Percentiles rank a stretch among this genome's conserved stretches.
Conservation (phyloP, 2,888 invertebrate genomes). For the Trilocha varians region DNA sequence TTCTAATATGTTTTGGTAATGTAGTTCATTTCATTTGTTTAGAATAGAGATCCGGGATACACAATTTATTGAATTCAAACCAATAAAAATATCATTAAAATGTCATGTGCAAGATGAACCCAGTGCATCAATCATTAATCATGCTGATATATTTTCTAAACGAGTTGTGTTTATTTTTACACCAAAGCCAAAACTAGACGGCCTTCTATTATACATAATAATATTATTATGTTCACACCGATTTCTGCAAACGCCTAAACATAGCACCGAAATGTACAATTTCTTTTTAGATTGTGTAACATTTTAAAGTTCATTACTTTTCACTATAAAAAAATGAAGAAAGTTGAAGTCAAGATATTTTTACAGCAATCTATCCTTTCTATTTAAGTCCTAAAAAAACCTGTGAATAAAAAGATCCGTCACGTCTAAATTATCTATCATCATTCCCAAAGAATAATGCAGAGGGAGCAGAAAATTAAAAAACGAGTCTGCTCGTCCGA, state of each 20-base stretch:
- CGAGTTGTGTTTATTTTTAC: no score
- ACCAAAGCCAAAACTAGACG: no score
- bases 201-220: no score
- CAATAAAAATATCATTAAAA: background rate
- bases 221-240: no score
- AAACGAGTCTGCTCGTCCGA: conserved; percentile 4
- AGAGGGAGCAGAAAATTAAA: conserved; percentile 6
- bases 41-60: background rate
- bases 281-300: no score
- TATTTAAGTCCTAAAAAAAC: no score
- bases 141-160: background rate
- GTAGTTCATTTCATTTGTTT: background rate
- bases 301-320: no score
- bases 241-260: no score
- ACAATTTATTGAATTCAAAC: background rate
- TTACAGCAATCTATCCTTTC: no score
- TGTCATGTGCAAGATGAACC: background rate
- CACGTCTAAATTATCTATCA: background rate
- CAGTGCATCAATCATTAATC: background rate
- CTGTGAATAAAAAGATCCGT: background rate
- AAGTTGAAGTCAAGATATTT: no score
- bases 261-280: no score
- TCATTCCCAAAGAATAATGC: background rate
- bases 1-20: background rate
- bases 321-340: no score